These are phyloP conservation scores for Pogonocichla stellata DNA, from an alignment of 2,113 vertebrate species.

Conservation along the genomic window DNA sequence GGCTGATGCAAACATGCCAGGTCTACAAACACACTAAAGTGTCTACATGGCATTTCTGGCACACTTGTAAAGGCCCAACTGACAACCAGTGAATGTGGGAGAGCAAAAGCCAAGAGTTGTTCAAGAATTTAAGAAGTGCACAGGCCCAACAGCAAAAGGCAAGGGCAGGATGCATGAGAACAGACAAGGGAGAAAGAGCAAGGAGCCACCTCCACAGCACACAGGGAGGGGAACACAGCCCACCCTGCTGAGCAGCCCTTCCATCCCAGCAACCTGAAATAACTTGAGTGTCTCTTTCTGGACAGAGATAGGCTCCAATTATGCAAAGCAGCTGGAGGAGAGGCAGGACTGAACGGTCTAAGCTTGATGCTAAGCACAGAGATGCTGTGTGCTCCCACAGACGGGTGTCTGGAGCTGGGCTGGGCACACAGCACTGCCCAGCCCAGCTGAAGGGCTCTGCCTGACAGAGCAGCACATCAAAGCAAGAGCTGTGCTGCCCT, in stretches of 20 bases:
- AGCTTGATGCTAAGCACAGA: not conserved
- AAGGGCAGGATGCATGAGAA: not conserved
- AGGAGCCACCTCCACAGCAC: fast-evolving
- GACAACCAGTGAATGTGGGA: not conserved
- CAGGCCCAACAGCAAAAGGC: not conserved
- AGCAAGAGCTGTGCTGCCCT: fast-evolving
- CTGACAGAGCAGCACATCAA: not conserved
- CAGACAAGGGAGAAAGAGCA: fast-evolving
- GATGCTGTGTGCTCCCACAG: not conserved
- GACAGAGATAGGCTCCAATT: not conserved
- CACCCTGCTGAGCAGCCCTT: fast-evolving
- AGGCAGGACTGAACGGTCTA: not conserved
- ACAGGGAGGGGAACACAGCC: fast-evolving
- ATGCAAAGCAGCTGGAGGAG: not conserved
- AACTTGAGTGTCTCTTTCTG: not conserved
- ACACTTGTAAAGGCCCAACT: not conserved
- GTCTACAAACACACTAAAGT: not conserved
- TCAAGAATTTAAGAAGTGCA: not conserved
- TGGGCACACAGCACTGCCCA: not conserved
- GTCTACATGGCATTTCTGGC: conserved; percentile 10
- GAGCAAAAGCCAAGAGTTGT: not conserved
- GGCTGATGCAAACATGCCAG: not conserved
- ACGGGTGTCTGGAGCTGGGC: not conserved
- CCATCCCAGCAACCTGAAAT: not conserved
- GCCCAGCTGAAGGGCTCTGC: not conserved